Percentiles rank a stretch among this genome's conserved stretches.
phyloP scores from a whole-genome alignment of 2,888 invertebrate genomes.

The Tetanocera ferruginea region DNA sequence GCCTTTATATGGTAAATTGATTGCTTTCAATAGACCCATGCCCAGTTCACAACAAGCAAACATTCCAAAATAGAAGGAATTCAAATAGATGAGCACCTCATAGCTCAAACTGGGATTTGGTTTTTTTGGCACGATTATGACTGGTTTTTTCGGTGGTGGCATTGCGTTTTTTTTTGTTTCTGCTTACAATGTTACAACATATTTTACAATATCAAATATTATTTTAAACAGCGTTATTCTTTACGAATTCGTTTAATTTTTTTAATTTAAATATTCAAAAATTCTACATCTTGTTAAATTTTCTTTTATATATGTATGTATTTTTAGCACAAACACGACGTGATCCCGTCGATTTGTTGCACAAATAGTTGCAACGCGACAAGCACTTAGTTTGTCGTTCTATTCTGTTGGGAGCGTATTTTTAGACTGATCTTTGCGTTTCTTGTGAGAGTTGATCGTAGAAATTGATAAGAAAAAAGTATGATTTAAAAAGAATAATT shows the following conservation, averaged over 20 bases:
- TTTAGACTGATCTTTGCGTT: conserved; percentile 62
- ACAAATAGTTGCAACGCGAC: not conserved
- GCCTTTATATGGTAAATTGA: conserved; percentile 83
- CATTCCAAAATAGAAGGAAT: conserved; percentile 89
- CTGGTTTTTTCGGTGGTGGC: conserved; percentile 60
- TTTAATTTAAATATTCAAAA: not conserved
- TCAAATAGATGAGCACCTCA: conserved; percentile 85
- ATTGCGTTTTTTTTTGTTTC: conserved; percentile 47
- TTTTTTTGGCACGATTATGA: conserved; percentile 69
- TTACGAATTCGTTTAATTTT: no score
- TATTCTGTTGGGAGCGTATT: conserved; percentile 59
- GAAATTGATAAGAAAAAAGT: conserved; percentile 11
- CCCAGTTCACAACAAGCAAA: conserved; percentile 86
- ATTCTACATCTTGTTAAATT: not conserved
- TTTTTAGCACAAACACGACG: not conserved
- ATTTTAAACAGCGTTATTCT: no score
- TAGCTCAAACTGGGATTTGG: conserved; percentile 85
- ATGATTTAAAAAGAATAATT: not conserved
- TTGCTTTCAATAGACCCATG: conserved; percentile 84
- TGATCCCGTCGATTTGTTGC: not conserved
- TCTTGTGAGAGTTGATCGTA: conserved; percentile 36
- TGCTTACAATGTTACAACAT: conserved; percentile 35
- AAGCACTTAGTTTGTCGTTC: conserved; percentile 20
- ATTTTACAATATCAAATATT: conserved; percentile 16
- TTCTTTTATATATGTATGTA: not conserved